Evolutionary conservation across 1,140 invertebrate species (phyloP), one percentile per base, ranked within the genome.

Genomic region (Drosophila sechellia): DNA sequence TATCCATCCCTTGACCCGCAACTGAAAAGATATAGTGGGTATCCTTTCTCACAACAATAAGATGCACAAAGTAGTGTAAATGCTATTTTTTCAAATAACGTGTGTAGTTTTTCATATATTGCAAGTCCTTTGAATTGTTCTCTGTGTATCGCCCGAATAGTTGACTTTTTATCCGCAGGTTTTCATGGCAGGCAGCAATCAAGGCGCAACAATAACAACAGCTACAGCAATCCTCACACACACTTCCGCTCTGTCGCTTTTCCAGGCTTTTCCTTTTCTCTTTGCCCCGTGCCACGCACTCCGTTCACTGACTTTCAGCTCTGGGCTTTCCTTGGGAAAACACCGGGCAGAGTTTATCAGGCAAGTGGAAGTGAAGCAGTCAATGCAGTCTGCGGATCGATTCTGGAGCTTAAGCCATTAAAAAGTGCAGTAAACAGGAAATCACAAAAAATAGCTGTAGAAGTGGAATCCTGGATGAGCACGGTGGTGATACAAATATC

Each of bases 161-260:
- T 70, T 70, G 66, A 57, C 66, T 70, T 70, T 70, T 69, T 70
- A 70, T 70, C 66, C 66, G 65, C 66, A 70, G 66, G 65, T 70
- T 70, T 70, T 70, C 66, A 70, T 69, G 66, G 66, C 63, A 70
- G 66, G 66, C 66, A 69, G 66, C 66, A 70, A 70, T 70, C 66
- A 70, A 70, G 66, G 42, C 43, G 43, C 64, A 69, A 69, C 66
- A 70, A 70, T 70, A 66, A 66, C 63, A 66, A 65, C 61, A 46
- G 56, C 63, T 31, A 3, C 46, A 43, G 17, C 46, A 68, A 54
- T 34, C 27, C 64, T 25, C 59, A 42, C 64, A 42, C 64, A 68
- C 45, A 45, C 60, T 69, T 70, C 64, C 65, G 64, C 59, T 48
- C 66, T 69, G 64, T 39, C 66, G 64, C 66, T 69, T 31, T 31